phyloP scores from a whole-genome alignment of 2,797 vertebrate species.

The Protosalanx chinensis region DNA sequence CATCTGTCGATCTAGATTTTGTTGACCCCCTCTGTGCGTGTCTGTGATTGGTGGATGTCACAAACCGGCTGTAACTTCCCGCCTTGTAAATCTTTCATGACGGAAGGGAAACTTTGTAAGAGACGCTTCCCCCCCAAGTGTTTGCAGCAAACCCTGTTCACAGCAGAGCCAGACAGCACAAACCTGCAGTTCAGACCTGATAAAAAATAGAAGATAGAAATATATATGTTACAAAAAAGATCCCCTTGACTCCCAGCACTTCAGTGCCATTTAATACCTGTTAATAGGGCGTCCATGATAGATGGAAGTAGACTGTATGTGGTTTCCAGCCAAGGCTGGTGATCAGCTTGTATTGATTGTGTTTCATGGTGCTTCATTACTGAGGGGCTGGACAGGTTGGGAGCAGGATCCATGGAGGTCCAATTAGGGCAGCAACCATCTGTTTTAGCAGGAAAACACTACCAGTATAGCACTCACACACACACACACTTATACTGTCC shows the following conservation, averaged over 20 bases:
- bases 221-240: background rate
- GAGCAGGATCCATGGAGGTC: constrained; percentile 44
- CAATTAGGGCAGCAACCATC: constrained; percentile 48
- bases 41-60: background rate
- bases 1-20: background rate
- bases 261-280: background rate
- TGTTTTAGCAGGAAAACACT: constrained; percentile 33
- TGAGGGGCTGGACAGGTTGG: constrained; percentile 39
- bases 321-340: background rate
- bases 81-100: constrained; percentile 19
- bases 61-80: background rate
- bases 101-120: constrained; percentile 30
- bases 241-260: background rate
- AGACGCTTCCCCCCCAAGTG: constrained; percentile 42
- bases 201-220: background rate
- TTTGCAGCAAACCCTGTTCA: constrained; percentile 9
- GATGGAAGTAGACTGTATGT: background rate
- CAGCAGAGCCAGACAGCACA: no score
- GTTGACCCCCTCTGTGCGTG: background rate
- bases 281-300: constrained; percentile 8
- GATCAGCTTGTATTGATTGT: constrained; percentile 8
- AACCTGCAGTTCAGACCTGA: no score
- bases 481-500: background rate
- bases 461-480: constrained; percentile 13
- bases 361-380: constrained; percentile 41